phyloP scores from a whole-genome alignment of 2,113 vertebrate genomes.

The Gasterosteus nipponicus region DNA sequence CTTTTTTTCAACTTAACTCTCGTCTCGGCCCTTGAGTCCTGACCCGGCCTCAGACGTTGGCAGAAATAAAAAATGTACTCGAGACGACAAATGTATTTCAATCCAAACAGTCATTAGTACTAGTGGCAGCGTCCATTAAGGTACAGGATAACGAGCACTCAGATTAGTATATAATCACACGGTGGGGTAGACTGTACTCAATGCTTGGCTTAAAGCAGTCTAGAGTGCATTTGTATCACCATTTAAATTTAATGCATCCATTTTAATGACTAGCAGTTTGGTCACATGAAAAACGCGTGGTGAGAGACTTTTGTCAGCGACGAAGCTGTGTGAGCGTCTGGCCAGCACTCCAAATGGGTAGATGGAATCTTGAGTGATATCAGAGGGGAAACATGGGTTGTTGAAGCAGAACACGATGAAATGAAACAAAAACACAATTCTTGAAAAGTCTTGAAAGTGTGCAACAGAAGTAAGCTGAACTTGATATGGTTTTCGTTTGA shows the following conservation, averaged over 20 bases:
- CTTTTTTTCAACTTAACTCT: no score
- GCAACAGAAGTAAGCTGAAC: neutral
- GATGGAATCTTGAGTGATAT: constrained; percentile 10
- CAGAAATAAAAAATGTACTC: neutral
- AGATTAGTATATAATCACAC: neutral
- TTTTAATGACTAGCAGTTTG: neutral
- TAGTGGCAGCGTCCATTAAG: neutral
- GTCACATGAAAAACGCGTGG: neutral
- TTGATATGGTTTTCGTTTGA: constrained; percentile 22
- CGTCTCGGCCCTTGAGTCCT: no score
- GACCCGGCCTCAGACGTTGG: no score
- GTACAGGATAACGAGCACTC: neutral
- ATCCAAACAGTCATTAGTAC: neutral
- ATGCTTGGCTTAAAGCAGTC: neutral
- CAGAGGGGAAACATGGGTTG: neutral
- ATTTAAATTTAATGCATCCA: neutral
- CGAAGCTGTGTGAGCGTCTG: neutral
- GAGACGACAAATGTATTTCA: neutral
- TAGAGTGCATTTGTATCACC: neutral
- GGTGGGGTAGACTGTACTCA: neutral
- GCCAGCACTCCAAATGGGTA: neutral
- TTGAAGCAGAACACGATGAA: neutral
- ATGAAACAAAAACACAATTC: neutral
- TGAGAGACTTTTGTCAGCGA: neutral
- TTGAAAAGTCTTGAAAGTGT: neutral